phyloP scores from a whole-genome alignment of 2,888 invertebrate genomes.

The Quadroppia sp. region DNA sequence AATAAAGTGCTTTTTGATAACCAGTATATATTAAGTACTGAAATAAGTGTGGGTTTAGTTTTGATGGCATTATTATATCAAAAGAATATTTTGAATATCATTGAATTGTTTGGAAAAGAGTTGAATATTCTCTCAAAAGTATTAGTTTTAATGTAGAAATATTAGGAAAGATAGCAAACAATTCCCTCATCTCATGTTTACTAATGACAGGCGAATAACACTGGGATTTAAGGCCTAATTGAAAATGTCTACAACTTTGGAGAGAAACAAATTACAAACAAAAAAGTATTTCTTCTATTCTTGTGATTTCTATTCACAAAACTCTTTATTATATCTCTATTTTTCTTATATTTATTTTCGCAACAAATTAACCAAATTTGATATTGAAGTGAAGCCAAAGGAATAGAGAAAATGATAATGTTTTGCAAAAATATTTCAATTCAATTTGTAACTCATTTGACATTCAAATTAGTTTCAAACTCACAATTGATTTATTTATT shows the following conservation, averaged over 20 bases:
- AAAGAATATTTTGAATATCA: neutral
- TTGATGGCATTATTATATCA: neutral
- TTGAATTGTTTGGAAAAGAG: neutral
- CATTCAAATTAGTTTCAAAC: slow-evolving; percentile 8
- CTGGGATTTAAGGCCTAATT: slow-evolving; percentile 22
- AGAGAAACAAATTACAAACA: slow-evolving; percentile 22
- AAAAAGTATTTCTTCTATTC: neutral
- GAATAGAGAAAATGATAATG: neutral
- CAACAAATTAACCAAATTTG: slow-evolving; percentile 27
- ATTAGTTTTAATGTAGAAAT: slow-evolving; percentile 30
- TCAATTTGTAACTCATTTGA: neutral
- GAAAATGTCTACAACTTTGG: slow-evolving; percentile 28
- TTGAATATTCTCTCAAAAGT: neutral
- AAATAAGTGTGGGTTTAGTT: neutral
- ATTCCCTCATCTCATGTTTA: slow-evolving; percentile 26
- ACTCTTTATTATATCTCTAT: slow-evolving; percentile 5
- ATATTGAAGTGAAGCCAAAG: neutral
- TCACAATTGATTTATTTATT: slow-evolving; percentile 1
- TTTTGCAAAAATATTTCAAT: neutral
- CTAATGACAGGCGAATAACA: slow-evolving; percentile 10
- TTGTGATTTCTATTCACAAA: slow-evolving; percentile 8
- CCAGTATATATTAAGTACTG: neutral
- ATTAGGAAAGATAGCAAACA: slow-evolving; percentile 22
- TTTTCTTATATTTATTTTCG: neutral
- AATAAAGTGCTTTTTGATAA: neutral